Percentiles rank a stretch among this genome's conserved stretches.
Evolutionary conservation across 2,797 vertebrate genomes (phyloP).

Genomic region (Arctocebus calabarensis): DNA sequence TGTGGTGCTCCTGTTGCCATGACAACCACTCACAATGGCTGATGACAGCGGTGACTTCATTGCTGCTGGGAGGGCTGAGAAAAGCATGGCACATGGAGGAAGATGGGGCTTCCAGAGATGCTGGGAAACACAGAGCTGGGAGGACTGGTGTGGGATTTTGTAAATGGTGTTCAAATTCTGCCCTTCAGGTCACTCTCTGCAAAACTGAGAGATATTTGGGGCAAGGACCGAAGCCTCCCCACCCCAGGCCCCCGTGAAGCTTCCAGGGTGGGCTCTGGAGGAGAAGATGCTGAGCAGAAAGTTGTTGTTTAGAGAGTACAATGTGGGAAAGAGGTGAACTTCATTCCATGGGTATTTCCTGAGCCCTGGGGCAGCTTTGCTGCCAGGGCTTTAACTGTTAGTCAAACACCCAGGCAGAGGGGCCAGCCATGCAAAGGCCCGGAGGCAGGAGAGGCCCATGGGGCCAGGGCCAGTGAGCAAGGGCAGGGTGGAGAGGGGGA

Average conservation of each 20-base stretch:
- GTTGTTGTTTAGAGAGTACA: neutral
- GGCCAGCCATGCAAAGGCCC: neutral
- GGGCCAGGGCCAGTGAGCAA: neutral
- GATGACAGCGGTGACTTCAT: conserved; percentile 42
- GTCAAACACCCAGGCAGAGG: neutral
- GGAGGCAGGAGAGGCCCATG: neutral
- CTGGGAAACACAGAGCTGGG: neutral
- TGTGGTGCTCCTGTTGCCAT: conserved; percentile 67
- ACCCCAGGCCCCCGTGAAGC: neutral
- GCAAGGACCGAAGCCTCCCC: neutral
- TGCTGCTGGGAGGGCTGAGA: conserved; percentile 51
- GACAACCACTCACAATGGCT: conserved; percentile 56
- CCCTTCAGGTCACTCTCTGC: neutral
- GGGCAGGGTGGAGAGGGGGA: fast-evolving
- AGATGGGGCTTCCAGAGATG: neutral
- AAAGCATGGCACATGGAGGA: neutral
- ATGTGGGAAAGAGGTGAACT: neutral
- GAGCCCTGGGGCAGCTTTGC: neutral
- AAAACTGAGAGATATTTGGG: neutral
- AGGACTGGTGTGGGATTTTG: neutral
- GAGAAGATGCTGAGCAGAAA: neutral
- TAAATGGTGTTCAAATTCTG: neutral
- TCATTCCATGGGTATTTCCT: neutral
- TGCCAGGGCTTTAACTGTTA: neutral
- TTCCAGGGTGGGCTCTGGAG: neutral